phyloP scores from a whole-genome alignment of 53 echinoderm and acorn worm genomes.

The Echinarachnius parma region DNA sequence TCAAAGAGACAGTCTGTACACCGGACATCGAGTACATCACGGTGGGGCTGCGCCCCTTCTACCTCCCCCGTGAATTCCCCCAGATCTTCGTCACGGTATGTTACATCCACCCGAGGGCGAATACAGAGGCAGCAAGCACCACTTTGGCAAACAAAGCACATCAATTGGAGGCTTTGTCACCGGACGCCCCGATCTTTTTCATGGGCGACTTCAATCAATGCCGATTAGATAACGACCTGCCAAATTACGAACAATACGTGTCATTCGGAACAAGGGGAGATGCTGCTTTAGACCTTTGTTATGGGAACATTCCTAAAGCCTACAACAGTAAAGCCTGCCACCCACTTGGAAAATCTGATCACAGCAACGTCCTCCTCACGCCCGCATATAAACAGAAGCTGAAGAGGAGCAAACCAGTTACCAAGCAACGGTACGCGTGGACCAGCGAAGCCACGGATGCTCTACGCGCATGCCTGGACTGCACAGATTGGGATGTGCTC shows the following conservation, averaged over 20 bases:
- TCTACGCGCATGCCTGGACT: constrained; percentile 45
- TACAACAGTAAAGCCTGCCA: constrained; percentile 32
- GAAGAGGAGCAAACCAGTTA: constrained; percentile 41
- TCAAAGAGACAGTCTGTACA: constrained; percentile 34
- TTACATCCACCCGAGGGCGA: constrained; percentile 39
- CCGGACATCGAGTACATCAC: constrained; percentile 54
- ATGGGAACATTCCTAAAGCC: constrained; percentile 46
- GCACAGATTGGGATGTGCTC: constrained; percentile 52
- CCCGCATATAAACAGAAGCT: constrained; percentile 55
- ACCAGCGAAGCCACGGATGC: constrained; percentile 15
- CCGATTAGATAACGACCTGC: constrained; percentile 30
- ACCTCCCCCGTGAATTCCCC: constrained; percentile 47
- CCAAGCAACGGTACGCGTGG: constrained; percentile 24
- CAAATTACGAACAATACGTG: constrained; percentile 44
- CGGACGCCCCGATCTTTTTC: constrained; percentile 41
- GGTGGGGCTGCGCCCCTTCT: constrained; percentile 44
- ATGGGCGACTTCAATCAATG: constrained; percentile 63
- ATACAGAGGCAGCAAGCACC: constrained; percentile 10
- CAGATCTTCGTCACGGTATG: constrained; percentile 49
- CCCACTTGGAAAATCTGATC: constrained; percentile 57
- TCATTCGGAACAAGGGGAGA: constrained; percentile 24
- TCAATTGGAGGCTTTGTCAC: constrained; percentile 19
- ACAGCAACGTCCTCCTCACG: constrained; percentile 51
- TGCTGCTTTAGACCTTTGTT: constrained; percentile 42
- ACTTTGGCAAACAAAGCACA: constrained; percentile 9